Conservation (phyloP, 1,140 invertebrate species). For the Dendrolimus kikuchii region DNA sequence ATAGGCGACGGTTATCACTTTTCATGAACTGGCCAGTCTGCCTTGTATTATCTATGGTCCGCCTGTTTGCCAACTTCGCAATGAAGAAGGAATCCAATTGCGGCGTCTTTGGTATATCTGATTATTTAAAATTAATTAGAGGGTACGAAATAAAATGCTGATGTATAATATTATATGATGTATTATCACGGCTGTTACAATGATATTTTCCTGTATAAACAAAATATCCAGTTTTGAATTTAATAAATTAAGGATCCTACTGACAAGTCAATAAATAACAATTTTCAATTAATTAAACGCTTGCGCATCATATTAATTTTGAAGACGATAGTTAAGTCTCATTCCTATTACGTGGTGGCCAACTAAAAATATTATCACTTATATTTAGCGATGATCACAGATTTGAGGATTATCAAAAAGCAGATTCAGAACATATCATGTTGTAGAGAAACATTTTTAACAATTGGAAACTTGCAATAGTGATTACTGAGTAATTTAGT, state of each 20-base stretch:
- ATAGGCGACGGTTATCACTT: too few relatives aligned
- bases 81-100: too few relatives aligned
- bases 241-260: conserved; percentile 63
- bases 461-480: conserved; percentile 65
- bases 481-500: conserved; percentile 69
- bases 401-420: conserved; percentile 70
- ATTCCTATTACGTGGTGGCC: conserved; percentile 39
- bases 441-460: conserved; percentile 64
- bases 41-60: too few relatives aligned
- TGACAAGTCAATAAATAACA: conserved; percentile 67
- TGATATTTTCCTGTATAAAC: conserved; percentile 67
- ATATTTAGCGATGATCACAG: conserved; percentile 70
- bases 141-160: conserved; percentile 47
- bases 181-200: conserved; percentile 69
- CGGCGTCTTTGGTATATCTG: too few relatives aligned
- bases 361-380: conserved; percentile 60
- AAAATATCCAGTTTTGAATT: conserved; percentile 66
- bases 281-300: conserved; percentile 59
- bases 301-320: conserved; percentile 56
- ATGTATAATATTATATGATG: conserved; percentile 67
- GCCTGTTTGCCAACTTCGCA: too few relatives aligned
- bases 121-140: conserved; percentile 7
- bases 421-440: conserved; percentile 67
- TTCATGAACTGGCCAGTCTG: too few relatives aligned
- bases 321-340: conserved; percentile 23